Conservation (phyloP, 2,888 invertebrate genomes). For the Ernsta delagoae region DNA sequence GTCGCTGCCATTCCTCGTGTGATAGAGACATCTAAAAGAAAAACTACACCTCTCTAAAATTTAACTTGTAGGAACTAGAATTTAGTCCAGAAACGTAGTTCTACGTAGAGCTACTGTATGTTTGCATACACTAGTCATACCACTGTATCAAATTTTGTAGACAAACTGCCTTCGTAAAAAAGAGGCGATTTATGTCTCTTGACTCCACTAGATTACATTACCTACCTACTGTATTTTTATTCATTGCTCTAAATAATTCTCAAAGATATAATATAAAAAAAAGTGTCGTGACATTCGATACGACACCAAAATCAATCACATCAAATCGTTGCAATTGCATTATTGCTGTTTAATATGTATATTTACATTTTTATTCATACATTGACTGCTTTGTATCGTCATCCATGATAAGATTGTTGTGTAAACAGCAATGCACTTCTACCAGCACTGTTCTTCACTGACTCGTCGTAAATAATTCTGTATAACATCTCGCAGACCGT, state of each 20-base stretch:
- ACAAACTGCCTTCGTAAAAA: no score
- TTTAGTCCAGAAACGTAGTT: no score
- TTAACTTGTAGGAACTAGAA: no score
- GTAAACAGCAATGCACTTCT: slow-evolving; percentile 21
- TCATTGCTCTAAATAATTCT: slow-evolving; percentile 23
- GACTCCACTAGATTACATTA: no score
- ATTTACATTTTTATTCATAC: not conserved
- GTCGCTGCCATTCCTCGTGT: no score
- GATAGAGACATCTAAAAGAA: no score
- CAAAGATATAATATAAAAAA: not conserved
- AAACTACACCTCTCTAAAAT: no score
- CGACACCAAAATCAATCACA: not conserved
- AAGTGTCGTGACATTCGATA: slow-evolving; percentile 5
- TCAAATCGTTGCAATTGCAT: not conserved
- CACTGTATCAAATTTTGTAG: no score
- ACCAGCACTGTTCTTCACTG: slow-evolving; percentile 10
- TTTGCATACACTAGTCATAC: no score
- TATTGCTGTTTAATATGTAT: not conserved
- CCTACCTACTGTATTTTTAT: slow-evolving; percentile 7
- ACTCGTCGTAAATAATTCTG: not conserved
- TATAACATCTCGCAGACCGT: slow-evolving; percentile 28
- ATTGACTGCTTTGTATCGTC: slow-evolving; percentile 3
- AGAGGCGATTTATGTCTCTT: no score
- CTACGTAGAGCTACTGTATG: no score
- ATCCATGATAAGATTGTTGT: not conserved